Conservation (phyloP, 2,113 vertebrate genomes). For the Neoarius graeffei region DNA sequence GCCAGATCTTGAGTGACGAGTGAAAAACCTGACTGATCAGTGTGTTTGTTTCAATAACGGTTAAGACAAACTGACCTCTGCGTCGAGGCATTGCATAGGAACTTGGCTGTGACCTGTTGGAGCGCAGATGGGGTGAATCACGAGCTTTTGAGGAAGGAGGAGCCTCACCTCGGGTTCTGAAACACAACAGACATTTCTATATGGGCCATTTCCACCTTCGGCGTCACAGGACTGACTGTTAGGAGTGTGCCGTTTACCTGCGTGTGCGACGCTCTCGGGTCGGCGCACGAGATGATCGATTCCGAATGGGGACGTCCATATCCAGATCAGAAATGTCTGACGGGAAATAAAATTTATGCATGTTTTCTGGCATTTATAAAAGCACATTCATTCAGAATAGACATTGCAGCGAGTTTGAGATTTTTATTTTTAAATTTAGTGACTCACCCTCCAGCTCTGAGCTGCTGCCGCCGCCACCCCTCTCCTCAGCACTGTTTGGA, state of each 20-base stretch:
- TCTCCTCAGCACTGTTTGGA: conserved; percentile 72
- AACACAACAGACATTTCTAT: neutral
- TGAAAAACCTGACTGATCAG: neutral
- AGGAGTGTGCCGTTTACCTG: conserved; percentile 58
- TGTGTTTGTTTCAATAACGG: neutral
- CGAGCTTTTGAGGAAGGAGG: conserved; percentile 61
- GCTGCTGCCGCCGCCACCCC: conserved; percentile 70
- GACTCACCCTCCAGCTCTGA: conserved; percentile 85
- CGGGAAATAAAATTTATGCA: neutral
- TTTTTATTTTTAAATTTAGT: neutral
- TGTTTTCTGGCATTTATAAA: neutral
- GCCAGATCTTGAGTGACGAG: neutral
- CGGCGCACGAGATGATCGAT: conserved; percentile 58
- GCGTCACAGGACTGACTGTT: neutral
- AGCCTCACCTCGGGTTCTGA: conserved; percentile 66
- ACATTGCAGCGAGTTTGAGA: neutral
- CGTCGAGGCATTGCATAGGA: conserved; percentile 57
- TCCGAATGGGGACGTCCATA: conserved; percentile 64
- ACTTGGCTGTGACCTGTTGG: conserved; percentile 63
- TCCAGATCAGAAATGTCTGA: conserved; percentile 89
- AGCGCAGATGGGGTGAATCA: conserved; percentile 68
- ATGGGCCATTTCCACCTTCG: neutral
- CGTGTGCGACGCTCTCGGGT: conserved; percentile 68
- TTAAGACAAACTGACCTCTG: conserved; percentile 63
- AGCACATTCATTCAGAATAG: neutral